Evolutionary conservation across 2,113 vertebrate species (phyloP), one percentile per base, ranked within the genome.

Genomic region (Ammodytes dubius): DNA sequence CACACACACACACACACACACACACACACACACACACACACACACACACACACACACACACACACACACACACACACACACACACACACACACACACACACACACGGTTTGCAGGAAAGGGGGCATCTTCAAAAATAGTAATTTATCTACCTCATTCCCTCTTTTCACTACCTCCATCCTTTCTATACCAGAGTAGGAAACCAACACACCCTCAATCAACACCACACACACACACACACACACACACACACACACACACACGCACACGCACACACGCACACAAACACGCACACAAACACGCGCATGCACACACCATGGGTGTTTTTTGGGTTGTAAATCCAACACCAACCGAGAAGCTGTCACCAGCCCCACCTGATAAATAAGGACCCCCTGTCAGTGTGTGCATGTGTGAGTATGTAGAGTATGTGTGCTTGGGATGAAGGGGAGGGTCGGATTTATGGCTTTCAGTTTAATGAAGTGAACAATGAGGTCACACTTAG

Each of bases 101-200:
- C 60, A 66, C 71, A 65, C 14, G 12, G 49, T 82, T 63, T 49
- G 58, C 53, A 60, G 83, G 67, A 79, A 70, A 72, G 77, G 67
- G 84, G 74, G 71, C 83, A 85, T 86, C 43, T 74, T 85, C 80
- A 70, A 63, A 90, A 91, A 79, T 4, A 57, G 77, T 76, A 85
- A 88, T 91, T 89, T 83, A 91, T 84, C 78, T 90, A 80, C 86
- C 79, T 88, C 83, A 89, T 91, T 89, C 74, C 81, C 58, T 81
- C 58, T 81, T 88, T 86, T 81, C 77, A 63, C 61, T 54, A 71
- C 63, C 37, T 82, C 72, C 83, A 74, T 79, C 66, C 81, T 82
- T 63, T 77, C 81, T 69, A 49, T 64, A 72, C 70, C 69, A 52
- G 77, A 82, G 68, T 45, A 87, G 73, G 73, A 83, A 70, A 78